phyloP scores from a whole-genome alignment of 2,797 vertebrate genomes.

The Spatula clypeata region DNA sequence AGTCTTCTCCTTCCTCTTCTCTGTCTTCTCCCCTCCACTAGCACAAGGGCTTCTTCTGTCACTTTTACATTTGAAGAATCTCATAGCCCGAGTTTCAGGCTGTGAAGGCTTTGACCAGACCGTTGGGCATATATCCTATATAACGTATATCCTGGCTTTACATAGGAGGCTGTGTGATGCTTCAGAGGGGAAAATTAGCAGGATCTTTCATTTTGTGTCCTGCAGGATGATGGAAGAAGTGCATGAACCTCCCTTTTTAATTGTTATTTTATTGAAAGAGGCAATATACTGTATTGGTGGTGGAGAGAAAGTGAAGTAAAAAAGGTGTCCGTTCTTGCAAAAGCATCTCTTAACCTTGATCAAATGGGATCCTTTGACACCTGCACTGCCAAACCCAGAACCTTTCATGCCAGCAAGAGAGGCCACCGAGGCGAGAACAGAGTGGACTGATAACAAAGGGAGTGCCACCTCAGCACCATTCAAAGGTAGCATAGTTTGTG shows the following conservation, averaged over 20 bases:
- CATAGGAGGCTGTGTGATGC: not conserved
- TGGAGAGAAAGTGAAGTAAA: not conserved
- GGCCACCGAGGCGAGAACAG: not conserved
- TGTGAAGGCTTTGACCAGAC: not conserved
- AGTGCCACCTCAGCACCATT: not conserved
- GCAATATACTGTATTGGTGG: not conserved
- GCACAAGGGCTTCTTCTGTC: not conserved
- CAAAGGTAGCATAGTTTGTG: not conserved
- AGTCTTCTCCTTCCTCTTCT: not conserved
- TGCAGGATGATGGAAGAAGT: not conserved
- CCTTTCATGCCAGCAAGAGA: not conserved
- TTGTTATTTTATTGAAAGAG: not conserved
- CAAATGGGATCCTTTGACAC: not conserved
- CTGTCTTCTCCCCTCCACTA: not conserved
- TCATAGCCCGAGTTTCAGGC: not conserved
- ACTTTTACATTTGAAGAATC: not conserved
- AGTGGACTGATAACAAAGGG: not conserved
- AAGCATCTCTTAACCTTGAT: not conserved
- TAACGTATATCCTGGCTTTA: not conserved
- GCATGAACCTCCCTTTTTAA: not conserved
- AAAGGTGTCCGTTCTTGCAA: not conserved
- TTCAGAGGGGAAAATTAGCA: not conserved
- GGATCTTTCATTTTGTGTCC: not conserved
- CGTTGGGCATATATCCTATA: not conserved
- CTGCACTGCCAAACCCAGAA: not conserved